A percentile compares a stretch with the other conserved stretches of the same genome.
These are phyloP conservation scores for Arnoldichthys spilopterus DNA, from an alignment of 2,797 vertebrate genomes.

Conservation along the genomic window DNA sequence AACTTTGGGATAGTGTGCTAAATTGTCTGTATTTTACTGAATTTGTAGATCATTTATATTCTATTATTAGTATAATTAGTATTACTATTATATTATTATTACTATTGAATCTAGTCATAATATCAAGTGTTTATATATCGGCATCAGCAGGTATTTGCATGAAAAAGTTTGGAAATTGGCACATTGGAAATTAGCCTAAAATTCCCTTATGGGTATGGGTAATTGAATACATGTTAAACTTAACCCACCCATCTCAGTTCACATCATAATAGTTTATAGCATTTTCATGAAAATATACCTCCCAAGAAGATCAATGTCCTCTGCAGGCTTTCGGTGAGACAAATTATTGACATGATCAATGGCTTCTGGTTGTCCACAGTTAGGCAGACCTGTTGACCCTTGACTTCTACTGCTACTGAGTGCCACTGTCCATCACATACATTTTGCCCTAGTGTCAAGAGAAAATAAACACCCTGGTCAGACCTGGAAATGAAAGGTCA, in stretches of 20 bases:
- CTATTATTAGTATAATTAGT: no score
- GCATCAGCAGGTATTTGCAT: no score
- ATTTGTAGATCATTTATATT: no score
- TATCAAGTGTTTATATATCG: no score
- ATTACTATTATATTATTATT: no score
- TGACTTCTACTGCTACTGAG: slow-evolving; percentile 40
- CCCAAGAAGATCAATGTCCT: slow-evolving; percentile 49
- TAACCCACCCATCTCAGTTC: not conserved
- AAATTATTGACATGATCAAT: slow-evolving; percentile 28
- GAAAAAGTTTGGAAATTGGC: no score
- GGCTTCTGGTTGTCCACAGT: slow-evolving; percentile 51
- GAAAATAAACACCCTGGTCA: not conserved
- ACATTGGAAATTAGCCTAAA: no score
- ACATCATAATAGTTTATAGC: not conserved
- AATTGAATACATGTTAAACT: no score
- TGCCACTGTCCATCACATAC: slow-evolving; percentile 60
- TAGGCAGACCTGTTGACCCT: slow-evolving; percentile 43
- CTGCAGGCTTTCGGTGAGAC: slow-evolving; percentile 23
- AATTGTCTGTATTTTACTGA: no score
- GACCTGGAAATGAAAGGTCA: not conserved
- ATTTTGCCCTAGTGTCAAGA: slow-evolving; percentile 45
- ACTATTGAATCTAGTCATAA: no score
- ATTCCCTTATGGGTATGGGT: no score
- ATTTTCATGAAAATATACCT: slow-evolving; percentile 38
- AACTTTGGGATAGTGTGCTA: no score